Conservation (phyloP, 2,888 invertebrate genomes). For the Lepidonotus clava region DNA sequence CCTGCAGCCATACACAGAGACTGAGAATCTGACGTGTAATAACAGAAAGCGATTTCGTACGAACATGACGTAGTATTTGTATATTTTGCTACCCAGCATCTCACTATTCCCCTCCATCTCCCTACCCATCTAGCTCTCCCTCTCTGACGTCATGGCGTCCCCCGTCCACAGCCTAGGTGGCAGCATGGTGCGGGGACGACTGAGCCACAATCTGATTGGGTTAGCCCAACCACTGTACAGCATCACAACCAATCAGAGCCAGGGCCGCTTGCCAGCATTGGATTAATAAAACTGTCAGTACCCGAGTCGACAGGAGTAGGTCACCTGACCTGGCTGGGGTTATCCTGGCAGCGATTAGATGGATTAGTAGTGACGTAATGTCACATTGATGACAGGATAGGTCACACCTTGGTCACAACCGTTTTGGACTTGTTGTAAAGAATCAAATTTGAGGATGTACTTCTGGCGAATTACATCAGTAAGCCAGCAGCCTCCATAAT, state of each 20-base stretch:
- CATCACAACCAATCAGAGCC: slow-evolving; percentile 49
- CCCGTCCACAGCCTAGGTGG: no score
- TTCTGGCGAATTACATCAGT: no score
- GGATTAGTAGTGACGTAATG: slow-evolving; percentile 21
- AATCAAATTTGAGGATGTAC: no score
- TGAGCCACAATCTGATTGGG: slow-evolving; percentile 11
- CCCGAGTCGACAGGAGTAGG: not conserved
- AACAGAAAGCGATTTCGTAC: no score
- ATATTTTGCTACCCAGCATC: not conserved
- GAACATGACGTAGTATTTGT: not conserved
- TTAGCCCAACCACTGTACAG: slow-evolving; percentile 24
- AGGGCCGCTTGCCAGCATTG: slow-evolving; percentile 14
- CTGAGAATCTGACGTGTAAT: no score
- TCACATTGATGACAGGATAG: slow-evolving; percentile 1
- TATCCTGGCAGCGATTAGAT: not conserved
- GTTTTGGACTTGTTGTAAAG: no score
- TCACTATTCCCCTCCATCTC: not conserved
- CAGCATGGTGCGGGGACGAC: not conserved
- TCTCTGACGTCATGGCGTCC: not conserved
- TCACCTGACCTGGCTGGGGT: not conserved
- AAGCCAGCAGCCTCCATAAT: no score
- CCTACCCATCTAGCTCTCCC: not conserved
- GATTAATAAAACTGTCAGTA: slow-evolving; percentile 51
- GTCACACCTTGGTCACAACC: no score
- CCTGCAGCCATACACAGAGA: no score